Conservation (phyloP, 2,888 invertebrate genomes). For the Eupithecia inturbata region DNA sequence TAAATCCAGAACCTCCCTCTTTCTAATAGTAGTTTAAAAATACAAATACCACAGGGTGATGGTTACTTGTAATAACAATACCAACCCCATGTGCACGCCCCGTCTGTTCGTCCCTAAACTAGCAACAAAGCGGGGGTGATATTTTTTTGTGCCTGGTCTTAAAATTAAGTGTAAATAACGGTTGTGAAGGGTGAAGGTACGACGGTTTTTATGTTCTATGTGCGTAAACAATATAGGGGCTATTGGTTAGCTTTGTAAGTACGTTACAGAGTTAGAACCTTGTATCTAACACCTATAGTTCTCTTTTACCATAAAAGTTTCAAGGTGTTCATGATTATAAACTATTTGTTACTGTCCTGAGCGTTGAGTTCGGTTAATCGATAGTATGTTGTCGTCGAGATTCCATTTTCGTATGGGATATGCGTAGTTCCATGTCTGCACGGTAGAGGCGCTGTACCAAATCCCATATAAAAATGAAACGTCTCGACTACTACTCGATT, state of each 20-base stretch:
- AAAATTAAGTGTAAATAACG: not conserved
- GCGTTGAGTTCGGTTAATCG: not conserved
- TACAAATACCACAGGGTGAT: not conserved
- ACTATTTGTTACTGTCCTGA: not conserved
- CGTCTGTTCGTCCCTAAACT: not conserved
- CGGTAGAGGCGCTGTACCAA: too few relatives aligned
- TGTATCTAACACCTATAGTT: not conserved
- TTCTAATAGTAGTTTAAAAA: not conserved
- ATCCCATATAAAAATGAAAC: too few relatives aligned
- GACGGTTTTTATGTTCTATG: not conserved
- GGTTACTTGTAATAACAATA: conserved; percentile 2
- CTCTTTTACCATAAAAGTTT: not conserved
- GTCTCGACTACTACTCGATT: not conserved
- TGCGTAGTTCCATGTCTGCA: too few relatives aligned
- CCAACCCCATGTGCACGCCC: not conserved
- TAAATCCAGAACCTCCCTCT: not conserved
- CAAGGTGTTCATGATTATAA: not conserved
- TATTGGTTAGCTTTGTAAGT: not conserved
- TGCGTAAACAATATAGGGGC: not conserved
- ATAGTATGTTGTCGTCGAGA: not conserved
- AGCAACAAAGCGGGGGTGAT: not conserved
- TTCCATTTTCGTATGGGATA: not conserved
- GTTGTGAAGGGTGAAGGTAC: not conserved
- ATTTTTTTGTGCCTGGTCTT: not conserved
- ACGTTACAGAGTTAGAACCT: not conserved